Conservation (phyloP, 2,888 invertebrate genomes). For the Scaptomyza parva region DNA sequence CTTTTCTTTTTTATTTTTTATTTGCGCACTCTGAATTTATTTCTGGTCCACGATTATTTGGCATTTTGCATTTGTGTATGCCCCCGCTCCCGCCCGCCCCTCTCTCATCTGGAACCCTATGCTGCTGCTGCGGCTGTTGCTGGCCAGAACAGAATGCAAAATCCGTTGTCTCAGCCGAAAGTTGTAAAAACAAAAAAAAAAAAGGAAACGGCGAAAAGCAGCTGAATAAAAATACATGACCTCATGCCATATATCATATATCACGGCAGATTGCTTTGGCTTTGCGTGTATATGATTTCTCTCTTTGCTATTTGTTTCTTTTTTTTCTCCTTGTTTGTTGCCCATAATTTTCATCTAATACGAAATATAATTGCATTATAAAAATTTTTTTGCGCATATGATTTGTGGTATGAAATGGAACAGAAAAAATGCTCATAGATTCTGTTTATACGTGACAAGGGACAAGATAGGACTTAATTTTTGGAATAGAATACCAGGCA, state of each 20-base stretch:
- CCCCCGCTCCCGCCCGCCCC: neutral
- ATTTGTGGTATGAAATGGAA: conserved; percentile 34
- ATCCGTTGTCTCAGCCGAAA: conserved; percentile 61
- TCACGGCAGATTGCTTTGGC: conserved; percentile 70
- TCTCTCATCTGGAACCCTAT: conserved; percentile 31
- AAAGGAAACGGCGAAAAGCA: conserved; percentile 26
- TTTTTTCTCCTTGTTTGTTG: neutral
- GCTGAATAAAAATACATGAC: conserved; percentile 61
- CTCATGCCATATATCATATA: conserved; percentile 68
- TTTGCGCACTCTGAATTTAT: conserved; percentile 56
- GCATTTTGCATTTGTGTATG: conserved; percentile 59
- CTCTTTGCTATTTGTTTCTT: neutral
- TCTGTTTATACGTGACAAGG: conserved; percentile 10
- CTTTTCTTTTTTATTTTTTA: conserved; percentile 47
- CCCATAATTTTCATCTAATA: conserved; percentile 60
- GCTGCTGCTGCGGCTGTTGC: too few species aligned
- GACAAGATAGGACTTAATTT: conserved; percentile 10
- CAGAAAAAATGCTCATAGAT: conserved; percentile 19
- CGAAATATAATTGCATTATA: conserved; percentile 71
- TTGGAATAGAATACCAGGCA: conserved; percentile 5
- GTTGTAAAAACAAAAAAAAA: conserved; percentile 33
- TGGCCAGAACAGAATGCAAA: conserved; percentile 47
- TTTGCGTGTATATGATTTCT: conserved; percentile 69
- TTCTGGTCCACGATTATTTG: conserved; percentile 66
- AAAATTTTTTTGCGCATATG: conserved; percentile 46